Conservation (phyloP, 1,140 invertebrate genomes). For the Vanessa atalanta region DNA sequence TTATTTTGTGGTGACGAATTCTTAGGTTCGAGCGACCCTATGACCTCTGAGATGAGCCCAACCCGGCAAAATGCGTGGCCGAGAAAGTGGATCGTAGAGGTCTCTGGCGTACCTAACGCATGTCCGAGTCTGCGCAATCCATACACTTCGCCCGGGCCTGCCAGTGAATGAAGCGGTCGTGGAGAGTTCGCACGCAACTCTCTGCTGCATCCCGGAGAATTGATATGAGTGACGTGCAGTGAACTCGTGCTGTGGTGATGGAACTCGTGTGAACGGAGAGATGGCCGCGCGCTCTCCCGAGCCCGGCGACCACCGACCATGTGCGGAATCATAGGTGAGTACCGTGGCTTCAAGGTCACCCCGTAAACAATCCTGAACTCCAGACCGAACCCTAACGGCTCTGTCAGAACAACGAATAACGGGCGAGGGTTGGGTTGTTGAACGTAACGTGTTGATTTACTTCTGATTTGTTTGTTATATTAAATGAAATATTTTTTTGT, state of each 20-base stretch:
- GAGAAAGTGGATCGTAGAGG: conserved; percentile 38
- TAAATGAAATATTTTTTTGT: background rate
- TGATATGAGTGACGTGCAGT: conserved; percentile 57
- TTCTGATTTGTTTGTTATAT: background rate
- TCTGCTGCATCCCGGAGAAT: conserved; percentile 14
- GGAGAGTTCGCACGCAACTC: conserved; percentile 44
- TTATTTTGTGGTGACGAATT: conserved; percentile 22
- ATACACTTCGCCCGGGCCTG: conserved; percentile 45
- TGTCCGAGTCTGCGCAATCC: conserved; percentile 46
- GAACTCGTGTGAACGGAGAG: conserved; percentile 52
- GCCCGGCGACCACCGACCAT: conserved; percentile 63
- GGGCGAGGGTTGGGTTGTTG: conserved; percentile 18
- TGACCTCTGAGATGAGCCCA: conserved; percentile 65
- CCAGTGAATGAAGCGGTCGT: conserved; percentile 63
- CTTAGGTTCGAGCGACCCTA: conserved; percentile 29
- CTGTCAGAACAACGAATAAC: background rate
- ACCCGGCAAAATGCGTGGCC: conserved; percentile 42
- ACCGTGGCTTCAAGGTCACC: conserved; percentile 28
- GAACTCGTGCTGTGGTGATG: conserved; percentile 57
- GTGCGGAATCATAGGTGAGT: conserved; percentile 64
- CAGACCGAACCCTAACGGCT: conserved; percentile 10
- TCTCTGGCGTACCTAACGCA: conserved; percentile 42
- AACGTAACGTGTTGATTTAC: conserved; percentile 11
- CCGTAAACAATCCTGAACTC: conserved; percentile 29
- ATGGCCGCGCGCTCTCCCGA: conserved; percentile 60